Evolutionary conservation across 2,797 vertebrate genomes (phyloP).

Genomic region (Platalea minor): DNA sequence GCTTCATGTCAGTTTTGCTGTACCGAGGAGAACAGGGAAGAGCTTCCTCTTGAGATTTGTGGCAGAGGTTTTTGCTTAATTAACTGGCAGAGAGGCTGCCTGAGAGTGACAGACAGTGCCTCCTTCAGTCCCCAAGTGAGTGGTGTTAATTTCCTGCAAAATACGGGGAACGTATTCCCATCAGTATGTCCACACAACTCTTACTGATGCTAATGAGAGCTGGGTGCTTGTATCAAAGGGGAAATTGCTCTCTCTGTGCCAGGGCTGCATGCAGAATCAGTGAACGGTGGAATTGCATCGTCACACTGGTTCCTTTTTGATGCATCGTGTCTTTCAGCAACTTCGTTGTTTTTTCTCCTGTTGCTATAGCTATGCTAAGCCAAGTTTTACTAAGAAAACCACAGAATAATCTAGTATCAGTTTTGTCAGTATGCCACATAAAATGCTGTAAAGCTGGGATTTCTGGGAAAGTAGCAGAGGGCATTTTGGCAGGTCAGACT

Average conservation of each 20-base stretch:
- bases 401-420: neutral
- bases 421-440: neutral
- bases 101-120: conserved; percentile 49
- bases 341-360: neutral
- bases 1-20: conserved; percentile 32
- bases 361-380: conserved; percentile 3
- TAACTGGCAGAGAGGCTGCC: conserved; percentile 43
- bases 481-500: neutral
- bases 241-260: conserved; percentile 18
- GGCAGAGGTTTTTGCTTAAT: conserved; percentile 59
- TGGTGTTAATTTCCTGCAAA: conserved; percentile 61
- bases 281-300: neutral
- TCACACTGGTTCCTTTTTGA: conserved; percentile 2
- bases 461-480: conserved; percentile 10
- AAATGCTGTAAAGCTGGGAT: conserved; percentile 24
- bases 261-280: neutral
- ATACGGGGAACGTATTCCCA: neutral
- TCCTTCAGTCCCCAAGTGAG: conserved; percentile 43
- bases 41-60: conserved; percentile 18
- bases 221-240: conserved; percentile 46
- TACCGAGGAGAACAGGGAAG: neutral
- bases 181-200: conserved; percentile 28
- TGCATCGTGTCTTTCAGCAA: neutral
- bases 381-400: conserved; percentile 31
- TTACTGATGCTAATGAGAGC: conserved; percentile 56